Evolutionary conservation across 1,140 invertebrate species (phyloP).

Genomic region (Bradynema listronoti): DNA sequence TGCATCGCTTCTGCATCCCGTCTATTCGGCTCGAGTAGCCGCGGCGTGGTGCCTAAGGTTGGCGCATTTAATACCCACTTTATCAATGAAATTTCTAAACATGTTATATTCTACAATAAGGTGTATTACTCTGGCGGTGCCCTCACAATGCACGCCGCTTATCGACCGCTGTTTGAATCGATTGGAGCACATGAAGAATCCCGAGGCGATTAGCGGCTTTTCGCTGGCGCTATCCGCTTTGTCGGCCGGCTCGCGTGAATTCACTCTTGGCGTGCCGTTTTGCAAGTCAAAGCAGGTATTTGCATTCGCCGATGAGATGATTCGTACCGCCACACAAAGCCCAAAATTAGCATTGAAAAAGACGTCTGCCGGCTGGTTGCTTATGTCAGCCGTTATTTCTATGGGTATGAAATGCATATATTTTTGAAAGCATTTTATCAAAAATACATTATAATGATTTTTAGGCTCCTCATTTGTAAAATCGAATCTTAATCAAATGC

Average conservation of each 20-base stretch:
- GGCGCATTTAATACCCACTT: no score
- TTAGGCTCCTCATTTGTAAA: conserved; percentile 77
- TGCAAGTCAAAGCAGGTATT: conserved; percentile 73
- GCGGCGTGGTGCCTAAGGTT: conserved; percentile 84
- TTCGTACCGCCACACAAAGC: conserved; percentile 84
- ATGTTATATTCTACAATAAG: no score
- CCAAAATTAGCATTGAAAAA: conserved; percentile 84
- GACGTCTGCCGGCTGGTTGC: conserved; percentile 90
- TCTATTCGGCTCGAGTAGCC: conserved; percentile 78
- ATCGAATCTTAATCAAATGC: conserved; percentile 79
- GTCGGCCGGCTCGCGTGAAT: conserved; percentile 78
- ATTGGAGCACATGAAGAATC: conserved; percentile 73
- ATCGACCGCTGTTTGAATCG: conserved; percentile 68
- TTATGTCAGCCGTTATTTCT: conserved; percentile 92
- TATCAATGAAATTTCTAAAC: no score
- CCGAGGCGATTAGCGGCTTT: conserved; percentile 87
- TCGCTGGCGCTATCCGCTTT: conserved; percentile 85
- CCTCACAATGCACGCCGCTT: conserved; percentile 82
- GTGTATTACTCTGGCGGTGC: conserved; percentile 82
- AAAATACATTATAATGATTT: conserved; percentile 18
- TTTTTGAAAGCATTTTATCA: not conserved
- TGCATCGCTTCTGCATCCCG: conserved; percentile 81
- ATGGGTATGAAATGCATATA: conserved; percentile 67
- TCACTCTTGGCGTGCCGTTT: conserved; percentile 88
- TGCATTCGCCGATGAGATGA: conserved; percentile 87